Base-by-base conservation (phyloP, 2,797 vertebrate genomes). In the Sphenopsis melanotis region DNA sequence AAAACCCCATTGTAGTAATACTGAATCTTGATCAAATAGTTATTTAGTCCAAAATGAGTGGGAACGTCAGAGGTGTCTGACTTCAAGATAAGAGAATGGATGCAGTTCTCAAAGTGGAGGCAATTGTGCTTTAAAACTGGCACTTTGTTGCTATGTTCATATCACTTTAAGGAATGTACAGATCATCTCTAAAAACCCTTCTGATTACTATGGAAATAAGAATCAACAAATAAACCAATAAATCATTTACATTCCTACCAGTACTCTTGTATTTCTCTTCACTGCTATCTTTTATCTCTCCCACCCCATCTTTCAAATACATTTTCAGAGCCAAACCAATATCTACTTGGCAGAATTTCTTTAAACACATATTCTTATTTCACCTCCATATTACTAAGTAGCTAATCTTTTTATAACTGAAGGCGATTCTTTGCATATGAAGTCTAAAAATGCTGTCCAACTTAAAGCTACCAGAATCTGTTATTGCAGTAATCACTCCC, bases 401-500 rank as follows among this genome's bases (percentile, higher is more conserved):
- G 46, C 52, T 56, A 32, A 52, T 96, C 56, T 80, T 96, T 97
- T 92, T 79, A 84, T 50, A 92, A 80, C 56, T 84, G 92, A 95
- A 68, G 77, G 90, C 0, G 2, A 89, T 89, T 82, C 93, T 95
- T 97, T 96, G 95, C 94, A 72, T 91, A 94, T 90, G 93, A 96
- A 95, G 90, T 93, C 83, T 29, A 29, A 97, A 97, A 96, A 91
- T 93, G 87, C 92, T 95, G 90, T 71, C 95, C 94, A 95, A 88
- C 84, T 93, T 96, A 96, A 47, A 97, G 95, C 92, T 93, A 93
- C 19, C 37, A 83, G 96, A 97, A 95, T 97, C 96, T 96, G 90
- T 97, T 97, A 95, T 89, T 97, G 94, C 93, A 95, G 88, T 93
- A 94, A 97, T 97, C 95, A 85, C 72, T 96, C 59, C 53, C 79